Evolutionary conservation across 2,888 invertebrate genomes (phyloP).

Genomic region (Cataglyphis cursor): DNA sequence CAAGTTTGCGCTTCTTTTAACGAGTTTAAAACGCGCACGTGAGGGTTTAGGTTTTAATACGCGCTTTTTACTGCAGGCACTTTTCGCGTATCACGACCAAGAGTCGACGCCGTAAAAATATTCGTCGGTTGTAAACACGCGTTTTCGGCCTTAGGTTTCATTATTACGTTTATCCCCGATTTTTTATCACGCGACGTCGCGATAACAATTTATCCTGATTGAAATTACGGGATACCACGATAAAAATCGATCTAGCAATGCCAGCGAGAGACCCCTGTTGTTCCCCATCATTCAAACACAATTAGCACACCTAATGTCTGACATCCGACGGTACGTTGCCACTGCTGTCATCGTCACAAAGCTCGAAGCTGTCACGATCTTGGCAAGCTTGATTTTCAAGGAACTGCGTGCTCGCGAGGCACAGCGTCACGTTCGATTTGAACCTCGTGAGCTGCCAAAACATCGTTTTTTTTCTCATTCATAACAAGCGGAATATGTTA

Average conservation of each 20-base stretch:
- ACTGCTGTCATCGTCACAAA: conserved; percentile 36
- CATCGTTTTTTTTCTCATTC: conserved; percentile 6
- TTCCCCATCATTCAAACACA: conserved; percentile 33
- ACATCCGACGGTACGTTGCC: conserved; percentile 39
- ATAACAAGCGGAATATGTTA: not conserved
- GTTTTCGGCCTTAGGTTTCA: not conserved
- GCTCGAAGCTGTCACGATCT: conserved; percentile 33
- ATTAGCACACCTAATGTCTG: conserved; percentile 33
- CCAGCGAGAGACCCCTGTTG: not conserved
- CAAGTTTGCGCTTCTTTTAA: conserved; percentile 57
- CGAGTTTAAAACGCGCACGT: conserved; percentile 57
- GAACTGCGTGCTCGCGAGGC: not conserved
- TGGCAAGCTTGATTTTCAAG: conserved; percentile 22
- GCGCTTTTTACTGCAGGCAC: conserved; percentile 57
- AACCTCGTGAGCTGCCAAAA: not conserved
- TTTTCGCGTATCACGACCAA: conserved; percentile 19
- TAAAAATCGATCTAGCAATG: not conserved
- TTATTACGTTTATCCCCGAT: not conserved
- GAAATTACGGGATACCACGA: not conserved
- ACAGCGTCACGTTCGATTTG: conserved; percentile 25
- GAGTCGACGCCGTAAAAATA: conserved; percentile 61
- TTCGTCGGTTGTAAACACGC: conserved; percentile 49
- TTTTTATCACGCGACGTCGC: not conserved
- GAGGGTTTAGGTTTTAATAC: conserved; percentile 46
- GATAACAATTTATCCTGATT: conserved; percentile 24